A percentile compares a stretch with the other conserved stretches of the same genome.
These are phyloP conservation scores for Mellilla xanthometata DNA, from an alignment of 2,888 invertebrate species.

Conservation along the genomic window DNA sequence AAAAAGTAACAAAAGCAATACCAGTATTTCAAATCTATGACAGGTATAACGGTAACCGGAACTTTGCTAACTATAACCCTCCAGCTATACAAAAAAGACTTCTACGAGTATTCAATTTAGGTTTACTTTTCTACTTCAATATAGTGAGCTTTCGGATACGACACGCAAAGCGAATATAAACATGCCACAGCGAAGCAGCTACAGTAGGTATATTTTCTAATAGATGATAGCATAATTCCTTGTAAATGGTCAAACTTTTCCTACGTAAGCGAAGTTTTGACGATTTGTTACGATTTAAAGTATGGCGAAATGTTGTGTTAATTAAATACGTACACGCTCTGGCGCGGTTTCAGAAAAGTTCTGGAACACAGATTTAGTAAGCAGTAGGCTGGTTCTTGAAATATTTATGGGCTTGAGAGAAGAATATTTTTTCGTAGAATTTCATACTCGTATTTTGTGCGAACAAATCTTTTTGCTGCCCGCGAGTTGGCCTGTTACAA, in stretches of 20 bases:
- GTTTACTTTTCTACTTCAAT: slow-evolving; percentile 43
- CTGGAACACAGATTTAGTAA: slow-evolving; percentile 30
- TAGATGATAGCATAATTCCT: slow-evolving; percentile 73
- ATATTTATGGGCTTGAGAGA: slow-evolving; percentile 13
- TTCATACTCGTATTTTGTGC: too few relatives aligned
- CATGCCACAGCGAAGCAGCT: slow-evolving; percentile 50
- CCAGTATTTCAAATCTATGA: slow-evolving; percentile 62
- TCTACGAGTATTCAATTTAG: slow-evolving; percentile 43
- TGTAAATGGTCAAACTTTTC: slow-evolving; percentile 73
- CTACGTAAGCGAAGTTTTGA: slow-evolving; percentile 53
- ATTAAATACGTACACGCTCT: slow-evolving; percentile 34
- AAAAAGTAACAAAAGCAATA: slow-evolving; percentile 45
- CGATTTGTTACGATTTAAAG: slow-evolving; percentile 56
- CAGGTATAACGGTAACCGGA: slow-evolving; percentile 58
- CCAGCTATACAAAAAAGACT: slow-evolving; percentile 39
- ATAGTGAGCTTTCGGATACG: slow-evolving; percentile 27
- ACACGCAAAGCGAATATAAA: slow-evolving; percentile 68
- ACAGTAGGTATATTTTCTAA: slow-evolving; percentile 65
- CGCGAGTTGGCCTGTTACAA: too few relatives aligned
- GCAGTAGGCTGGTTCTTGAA: slow-evolving; percentile 15
- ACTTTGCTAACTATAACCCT: slow-evolving; percentile 42
- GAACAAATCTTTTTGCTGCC: too few relatives aligned
- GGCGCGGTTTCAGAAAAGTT: slow-evolving; percentile 33
- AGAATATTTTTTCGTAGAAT: too few relatives aligned
- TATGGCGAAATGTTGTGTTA: slow-evolving; percentile 36